A percentile compares a stretch with the other conserved stretches of the same genome.
Evolutionary conservation across 2,113 vertebrate species (phyloP).

Genomic region (Paramisgurnus dabryanus): DNA sequence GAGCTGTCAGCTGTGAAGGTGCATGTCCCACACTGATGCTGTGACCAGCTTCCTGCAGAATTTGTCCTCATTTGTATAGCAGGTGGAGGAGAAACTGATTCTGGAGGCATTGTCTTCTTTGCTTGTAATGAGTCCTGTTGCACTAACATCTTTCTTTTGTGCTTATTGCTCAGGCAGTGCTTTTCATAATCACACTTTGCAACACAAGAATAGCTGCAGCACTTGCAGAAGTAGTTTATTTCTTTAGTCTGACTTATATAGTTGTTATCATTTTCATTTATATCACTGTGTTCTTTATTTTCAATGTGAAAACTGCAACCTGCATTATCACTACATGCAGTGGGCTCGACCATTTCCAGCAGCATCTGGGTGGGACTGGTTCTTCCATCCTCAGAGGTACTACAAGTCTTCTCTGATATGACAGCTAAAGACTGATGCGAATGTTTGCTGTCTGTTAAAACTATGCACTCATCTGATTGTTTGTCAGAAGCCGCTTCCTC

Average conservation of each 20-base stretch:
- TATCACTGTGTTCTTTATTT: conserved; percentile 32
- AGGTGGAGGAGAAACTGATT: conserved; percentile 45
- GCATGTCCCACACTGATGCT: conserved; percentile 87
- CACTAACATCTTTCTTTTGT: conserved; percentile 53
- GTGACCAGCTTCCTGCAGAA: conserved; percentile 70
- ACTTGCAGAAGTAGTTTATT: conserved; percentile 65
- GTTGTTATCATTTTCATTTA: conserved; percentile 55
- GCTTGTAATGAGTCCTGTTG: conserved; percentile 42
- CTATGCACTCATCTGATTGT: neutral
- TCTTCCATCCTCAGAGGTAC: conserved; percentile 7
- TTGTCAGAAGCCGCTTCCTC: neutral
- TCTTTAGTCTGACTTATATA: conserved; percentile 57
- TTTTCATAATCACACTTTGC: conserved; percentile 66
- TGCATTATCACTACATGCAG: neutral
- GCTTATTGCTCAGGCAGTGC: conserved; percentile 65
- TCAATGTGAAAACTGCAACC: conserved; percentile 26
- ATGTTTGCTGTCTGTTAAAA: neutral
- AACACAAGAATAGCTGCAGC: conserved; percentile 65
- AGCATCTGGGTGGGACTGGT: conserved; percentile 51
- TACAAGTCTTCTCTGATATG: neutral
- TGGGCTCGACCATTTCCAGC: conserved; percentile 49
- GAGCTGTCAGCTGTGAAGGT: conserved; percentile 86
- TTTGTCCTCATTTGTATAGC: conserved; percentile 61
- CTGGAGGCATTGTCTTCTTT: conserved; percentile 28
- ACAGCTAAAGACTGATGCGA: neutral